Evolutionary conservation across 1,140 invertebrate genomes (phyloP).

Genomic region (Papilio glaucus): DNA sequence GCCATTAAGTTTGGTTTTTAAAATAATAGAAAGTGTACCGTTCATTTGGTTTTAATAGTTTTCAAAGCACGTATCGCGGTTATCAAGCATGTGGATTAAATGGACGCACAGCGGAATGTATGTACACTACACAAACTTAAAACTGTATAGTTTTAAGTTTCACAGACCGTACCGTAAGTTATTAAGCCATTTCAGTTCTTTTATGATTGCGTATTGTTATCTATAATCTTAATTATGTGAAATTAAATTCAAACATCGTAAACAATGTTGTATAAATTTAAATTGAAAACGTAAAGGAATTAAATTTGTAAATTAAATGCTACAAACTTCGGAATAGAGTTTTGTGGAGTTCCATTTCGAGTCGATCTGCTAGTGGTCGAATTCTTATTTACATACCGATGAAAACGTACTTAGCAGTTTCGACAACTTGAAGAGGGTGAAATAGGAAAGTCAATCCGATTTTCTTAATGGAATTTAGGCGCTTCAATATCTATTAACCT

Average conservation of each 20-base stretch:
- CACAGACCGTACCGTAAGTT: too few species aligned
- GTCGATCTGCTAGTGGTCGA: conserved; percentile 13
- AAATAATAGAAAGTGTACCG: too few species aligned
- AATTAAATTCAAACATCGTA: not conserved
- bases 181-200: too few species aligned
- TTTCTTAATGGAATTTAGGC: conserved; percentile 17
- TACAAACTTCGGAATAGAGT: conserved; percentile 20
- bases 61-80: too few species aligned
- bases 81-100: too few species aligned
- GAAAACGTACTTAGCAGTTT: conserved; percentile 25
- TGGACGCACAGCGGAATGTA: too few species aligned
- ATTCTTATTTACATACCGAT: conserved; percentile 24
- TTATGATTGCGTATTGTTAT: too few species aligned
- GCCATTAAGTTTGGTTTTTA: too few species aligned
- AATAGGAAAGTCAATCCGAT: conserved; percentile 19
- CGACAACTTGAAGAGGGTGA: conserved; percentile 23
- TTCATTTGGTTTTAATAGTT: too few species aligned
- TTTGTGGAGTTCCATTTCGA: conserved; percentile 16
- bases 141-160: too few species aligned
- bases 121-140: too few species aligned
- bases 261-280: not conserved
- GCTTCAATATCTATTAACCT: conserved; percentile 20
- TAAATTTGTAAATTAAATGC: conserved; percentile 23
- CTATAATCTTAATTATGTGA: too few species aligned
- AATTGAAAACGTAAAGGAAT: conserved; percentile 6